Percentiles rank a stretch among this genome's conserved stretches.
Evolutionary conservation across 2,797 vertebrate species (phyloP).

Genomic region (Gobionotothen gibberifrons): DNA sequence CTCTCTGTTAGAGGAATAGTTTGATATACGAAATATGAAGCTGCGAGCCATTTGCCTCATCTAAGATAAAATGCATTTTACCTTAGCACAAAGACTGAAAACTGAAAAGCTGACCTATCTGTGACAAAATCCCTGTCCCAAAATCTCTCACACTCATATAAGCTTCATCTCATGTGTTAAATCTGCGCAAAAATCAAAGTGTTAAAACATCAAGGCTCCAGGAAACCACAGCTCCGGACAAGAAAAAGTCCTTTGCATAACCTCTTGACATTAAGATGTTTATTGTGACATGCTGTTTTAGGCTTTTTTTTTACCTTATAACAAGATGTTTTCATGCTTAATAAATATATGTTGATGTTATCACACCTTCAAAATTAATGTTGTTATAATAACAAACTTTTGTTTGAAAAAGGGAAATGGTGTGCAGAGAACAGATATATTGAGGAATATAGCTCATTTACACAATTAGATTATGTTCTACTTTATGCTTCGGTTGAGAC

Average conservation of each 20-base stretch:
- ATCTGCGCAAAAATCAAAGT: background rate
- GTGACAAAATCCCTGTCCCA: background rate
- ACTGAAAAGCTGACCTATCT: background rate
- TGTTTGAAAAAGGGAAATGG: too few relatives aligned
- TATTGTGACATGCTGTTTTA: too few relatives aligned
- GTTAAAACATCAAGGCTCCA: background rate
- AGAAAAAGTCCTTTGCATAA: background rate
- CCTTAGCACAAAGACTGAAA: background rate
- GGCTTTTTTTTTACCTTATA: too few relatives aligned
- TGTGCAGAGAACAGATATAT: too few relatives aligned
- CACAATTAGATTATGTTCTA: too few relatives aligned
- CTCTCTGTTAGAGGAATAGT: background rate
- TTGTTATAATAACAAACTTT: too few relatives aligned
- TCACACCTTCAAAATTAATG: too few relatives aligned
- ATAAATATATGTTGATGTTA: too few relatives aligned
- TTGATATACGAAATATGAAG: slow-evolving; percentile 1
- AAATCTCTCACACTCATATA: background rate
- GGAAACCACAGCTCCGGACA: background rate
- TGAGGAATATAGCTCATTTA: too few relatives aligned
- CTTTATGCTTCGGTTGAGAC: background rate
- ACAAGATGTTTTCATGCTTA: too few relatives aligned
- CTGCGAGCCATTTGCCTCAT: background rate
- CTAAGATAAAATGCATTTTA: background rate
- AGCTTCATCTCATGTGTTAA: slow-evolving; percentile 3
- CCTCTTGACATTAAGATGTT: background rate